Evolutionary conservation across 2,797 vertebrate genomes (phyloP).

Genomic region (Capromys pilorides): DNA sequence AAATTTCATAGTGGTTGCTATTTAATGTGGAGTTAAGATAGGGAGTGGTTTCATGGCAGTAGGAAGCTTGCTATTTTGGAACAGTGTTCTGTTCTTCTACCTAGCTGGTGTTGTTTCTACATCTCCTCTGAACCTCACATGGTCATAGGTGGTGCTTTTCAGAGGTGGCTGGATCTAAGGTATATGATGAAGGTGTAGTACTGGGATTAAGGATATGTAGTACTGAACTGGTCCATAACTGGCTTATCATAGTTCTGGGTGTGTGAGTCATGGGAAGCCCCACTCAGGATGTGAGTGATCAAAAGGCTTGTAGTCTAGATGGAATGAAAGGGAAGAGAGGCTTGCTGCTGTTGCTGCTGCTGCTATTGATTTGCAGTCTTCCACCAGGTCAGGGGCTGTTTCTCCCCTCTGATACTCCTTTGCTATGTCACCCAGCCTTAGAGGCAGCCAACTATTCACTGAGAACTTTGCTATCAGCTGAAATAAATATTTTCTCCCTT

Average conservation of each 20-base stretch:
- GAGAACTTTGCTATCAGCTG: not conserved
- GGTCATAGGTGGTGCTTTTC: not conserved
- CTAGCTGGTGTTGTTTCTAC: not conserved
- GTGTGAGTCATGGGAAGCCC: not conserved
- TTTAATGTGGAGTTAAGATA: not conserved
- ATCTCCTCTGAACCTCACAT: not conserved
- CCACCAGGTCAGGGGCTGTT: not conserved
- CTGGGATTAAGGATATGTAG: not conserved
- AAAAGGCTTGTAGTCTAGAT: not conserved
- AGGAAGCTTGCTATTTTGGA: not conserved
- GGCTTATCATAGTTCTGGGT: not conserved
- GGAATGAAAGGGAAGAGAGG: not conserved
- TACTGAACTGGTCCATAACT: not conserved
- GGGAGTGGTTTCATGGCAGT: not conserved
- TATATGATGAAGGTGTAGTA: not conserved
- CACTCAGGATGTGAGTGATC: not conserved
- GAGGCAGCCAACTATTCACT: not conserved
- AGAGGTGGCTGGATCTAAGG: not conserved
- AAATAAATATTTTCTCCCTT: not conserved
- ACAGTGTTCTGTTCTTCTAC: not conserved
- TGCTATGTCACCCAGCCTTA: not conserved
- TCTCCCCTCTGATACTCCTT: not conserved
- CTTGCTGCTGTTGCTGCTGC: not conserved
- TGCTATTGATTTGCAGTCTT: not conserved
- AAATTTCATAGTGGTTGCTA: not conserved